Conservation (phyloP, 2,888 invertebrate genomes). For the Pasiphila rectangulata region DNA sequence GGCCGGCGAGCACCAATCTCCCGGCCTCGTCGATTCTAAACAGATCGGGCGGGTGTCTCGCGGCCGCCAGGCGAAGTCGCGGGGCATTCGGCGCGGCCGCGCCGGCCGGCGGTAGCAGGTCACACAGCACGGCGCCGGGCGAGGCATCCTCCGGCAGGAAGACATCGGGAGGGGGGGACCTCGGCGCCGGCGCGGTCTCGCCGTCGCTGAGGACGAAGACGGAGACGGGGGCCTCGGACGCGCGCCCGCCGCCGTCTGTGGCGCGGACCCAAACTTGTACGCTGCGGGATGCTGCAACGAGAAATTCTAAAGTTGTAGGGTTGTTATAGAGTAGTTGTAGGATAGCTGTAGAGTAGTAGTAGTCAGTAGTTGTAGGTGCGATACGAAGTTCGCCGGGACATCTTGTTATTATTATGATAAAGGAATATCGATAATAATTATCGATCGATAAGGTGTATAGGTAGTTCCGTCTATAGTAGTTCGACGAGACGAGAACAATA, state of each 20-base stretch:
- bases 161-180: constrained; percentile 87
- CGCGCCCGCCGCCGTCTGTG: constrained; percentile 89
- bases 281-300: constrained; percentile 84
- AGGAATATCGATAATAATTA: too few species aligned
- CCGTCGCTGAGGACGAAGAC: constrained; percentile 87
- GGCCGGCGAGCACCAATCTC: constrained; percentile 86
- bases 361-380: too few species aligned
- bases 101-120: constrained; percentile 43
- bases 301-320: too few species aligned
- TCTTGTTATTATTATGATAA: too few species aligned
- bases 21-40: constrained; percentile 88
- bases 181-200: constrained; percentile 87
- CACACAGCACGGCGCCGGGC: constrained; percentile 67
- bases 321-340: too few species aligned
- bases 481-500: too few species aligned
- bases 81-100: constrained; percentile 29
- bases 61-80: constrained; percentile 45
- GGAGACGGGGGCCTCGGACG: constrained; percentile 90
- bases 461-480: too few species aligned
- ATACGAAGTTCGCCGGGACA: too few species aligned
- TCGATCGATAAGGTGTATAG: too few species aligned
- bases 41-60: constrained; percentile 79
- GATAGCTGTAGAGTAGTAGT: too few species aligned
- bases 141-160: constrained; percentile 88
- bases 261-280: constrained; percentile 95